These are phyloP conservation scores for Burhinus oedicnemus DNA, from an alignment of 2,113 vertebrate species.

Conservation along the genomic window DNA sequence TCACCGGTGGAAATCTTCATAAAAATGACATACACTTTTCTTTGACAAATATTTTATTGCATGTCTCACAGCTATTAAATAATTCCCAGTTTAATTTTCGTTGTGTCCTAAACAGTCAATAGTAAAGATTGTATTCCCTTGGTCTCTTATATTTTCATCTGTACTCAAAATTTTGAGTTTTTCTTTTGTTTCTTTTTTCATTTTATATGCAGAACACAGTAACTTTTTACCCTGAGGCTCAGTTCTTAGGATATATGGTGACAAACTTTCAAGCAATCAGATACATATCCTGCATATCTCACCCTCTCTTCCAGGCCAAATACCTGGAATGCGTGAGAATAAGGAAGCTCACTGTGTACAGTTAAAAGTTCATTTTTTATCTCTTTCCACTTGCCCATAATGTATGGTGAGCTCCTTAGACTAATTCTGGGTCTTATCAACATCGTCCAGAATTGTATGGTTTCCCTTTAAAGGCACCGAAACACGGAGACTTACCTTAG, in stretches of 20 bases:
- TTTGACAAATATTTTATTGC: conserved; percentile 56
- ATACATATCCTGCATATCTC: neutral
- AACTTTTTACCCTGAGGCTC: neutral
- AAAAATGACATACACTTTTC: conserved; percentile 47
- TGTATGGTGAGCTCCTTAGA: neutral
- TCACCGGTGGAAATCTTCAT: conserved; percentile 31
- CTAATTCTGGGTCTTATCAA: neutral
- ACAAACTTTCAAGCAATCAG: neutral
- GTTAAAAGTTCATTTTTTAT: neutral
- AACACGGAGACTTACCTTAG: neutral
- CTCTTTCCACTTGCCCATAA: neutral
- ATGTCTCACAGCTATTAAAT: conserved; percentile 65
- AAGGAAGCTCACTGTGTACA: neutral
- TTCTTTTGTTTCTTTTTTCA: neutral
- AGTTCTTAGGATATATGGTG: neutral
- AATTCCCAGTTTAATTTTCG: conserved; percentile 66
- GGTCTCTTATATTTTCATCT: neutral
- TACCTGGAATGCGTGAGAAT: neutral
- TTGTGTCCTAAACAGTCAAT: conserved; percentile 34
- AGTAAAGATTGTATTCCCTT: conserved; percentile 10
- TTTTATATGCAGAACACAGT: neutral
- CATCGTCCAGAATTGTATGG: neutral
- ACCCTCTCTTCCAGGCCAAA: neutral
- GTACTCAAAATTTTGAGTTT: neutral
- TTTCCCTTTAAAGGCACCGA: neutral